Conservation (phyloP, 2,113 vertebrate genomes). For the Harpagus bidentatus region DNA sequence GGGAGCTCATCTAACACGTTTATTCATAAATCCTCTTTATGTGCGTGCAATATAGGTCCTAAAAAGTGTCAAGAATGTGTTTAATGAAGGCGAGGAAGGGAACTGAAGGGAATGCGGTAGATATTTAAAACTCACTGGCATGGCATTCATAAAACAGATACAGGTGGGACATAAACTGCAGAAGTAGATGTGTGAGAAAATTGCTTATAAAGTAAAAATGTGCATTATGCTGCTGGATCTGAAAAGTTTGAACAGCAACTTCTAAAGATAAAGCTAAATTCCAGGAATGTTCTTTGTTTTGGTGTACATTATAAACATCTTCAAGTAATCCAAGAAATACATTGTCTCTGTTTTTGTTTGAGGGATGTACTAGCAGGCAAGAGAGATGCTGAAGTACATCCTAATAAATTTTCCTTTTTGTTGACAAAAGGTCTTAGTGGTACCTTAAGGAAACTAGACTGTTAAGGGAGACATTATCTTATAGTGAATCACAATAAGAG, state of each 20-base stretch:
- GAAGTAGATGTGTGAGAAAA: not conserved
- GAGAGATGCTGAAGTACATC: not conserved
- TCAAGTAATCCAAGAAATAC: not conserved
- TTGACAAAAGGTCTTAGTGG: not conserved
- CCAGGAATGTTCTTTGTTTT: not conserved
- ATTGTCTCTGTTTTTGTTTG: not conserved
- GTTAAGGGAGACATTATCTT: not conserved
- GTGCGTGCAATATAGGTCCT: not conserved
- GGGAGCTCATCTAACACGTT: not conserved
- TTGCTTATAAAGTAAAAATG: not conserved
- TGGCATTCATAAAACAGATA: not conserved
- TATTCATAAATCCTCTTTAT: constrained; percentile 20
- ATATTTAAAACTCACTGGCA: not conserved
- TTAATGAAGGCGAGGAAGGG: not conserved
- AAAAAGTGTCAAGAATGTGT: not conserved
- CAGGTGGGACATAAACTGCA: not conserved
- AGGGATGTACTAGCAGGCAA: not conserved
- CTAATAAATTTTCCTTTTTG: not conserved
- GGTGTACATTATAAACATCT: not conserved
- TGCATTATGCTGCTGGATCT: not conserved
- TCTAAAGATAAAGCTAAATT: not conserved
- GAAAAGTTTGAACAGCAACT: not conserved
- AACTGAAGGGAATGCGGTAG: not conserved
- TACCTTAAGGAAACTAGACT: not conserved
- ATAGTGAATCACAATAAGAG: not conserved